These are phyloP conservation scores for Oscheius sp. DNA, from an alignment of 2,888 invertebrate genomes.

Conservation along the genomic window DNA sequence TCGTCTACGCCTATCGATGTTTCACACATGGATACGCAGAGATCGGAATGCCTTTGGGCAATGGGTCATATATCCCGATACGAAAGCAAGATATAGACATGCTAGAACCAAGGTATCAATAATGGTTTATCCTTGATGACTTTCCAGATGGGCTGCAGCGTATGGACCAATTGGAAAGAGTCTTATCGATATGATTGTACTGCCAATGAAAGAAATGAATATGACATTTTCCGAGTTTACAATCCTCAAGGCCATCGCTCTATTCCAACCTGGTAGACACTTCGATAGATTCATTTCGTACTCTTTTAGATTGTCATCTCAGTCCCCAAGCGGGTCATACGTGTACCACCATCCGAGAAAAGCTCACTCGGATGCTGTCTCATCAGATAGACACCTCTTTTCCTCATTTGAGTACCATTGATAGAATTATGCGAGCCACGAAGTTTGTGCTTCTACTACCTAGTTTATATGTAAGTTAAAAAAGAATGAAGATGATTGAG, in stretches of 20 bases:
- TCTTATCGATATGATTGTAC: constrained; percentile 55
- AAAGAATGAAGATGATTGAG: too few species aligned
- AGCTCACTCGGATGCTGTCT: constrained; percentile 43
- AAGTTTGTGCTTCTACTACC: constrained; percentile 53
- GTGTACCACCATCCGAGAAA: constrained; percentile 40
- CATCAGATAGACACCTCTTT: constrained; percentile 46
- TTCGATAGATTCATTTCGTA: too few species aligned
- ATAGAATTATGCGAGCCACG: constrained; percentile 42
- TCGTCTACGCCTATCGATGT: constrained; percentile 55
- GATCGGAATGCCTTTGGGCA: constrained; percentile 56
- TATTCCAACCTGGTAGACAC: constrained; percentile 55
- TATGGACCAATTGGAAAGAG: constrained; percentile 55
- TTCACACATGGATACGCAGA: constrained; percentile 33
- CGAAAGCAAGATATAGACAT: constrained; percentile 44
- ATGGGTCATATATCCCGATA: constrained; percentile 58
- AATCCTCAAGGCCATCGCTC: constrained; percentile 55
- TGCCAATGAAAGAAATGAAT: constrained; percentile 54
- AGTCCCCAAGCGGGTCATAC: constrained; percentile 36
- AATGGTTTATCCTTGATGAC: neutral
- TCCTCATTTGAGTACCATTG: constrained; percentile 40
- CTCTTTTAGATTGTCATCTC: constrained; percentile 52
- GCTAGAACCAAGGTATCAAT: constrained; percentile 40
- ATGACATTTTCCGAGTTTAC: constrained; percentile 55
- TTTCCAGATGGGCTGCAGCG: constrained; percentile 48
- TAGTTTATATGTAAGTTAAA: constrained; percentile 52